These are phyloP conservation scores for Heliconius charithonia DNA, from an alignment of 2,888 invertebrate genomes.

Conservation along the genomic window DNA sequence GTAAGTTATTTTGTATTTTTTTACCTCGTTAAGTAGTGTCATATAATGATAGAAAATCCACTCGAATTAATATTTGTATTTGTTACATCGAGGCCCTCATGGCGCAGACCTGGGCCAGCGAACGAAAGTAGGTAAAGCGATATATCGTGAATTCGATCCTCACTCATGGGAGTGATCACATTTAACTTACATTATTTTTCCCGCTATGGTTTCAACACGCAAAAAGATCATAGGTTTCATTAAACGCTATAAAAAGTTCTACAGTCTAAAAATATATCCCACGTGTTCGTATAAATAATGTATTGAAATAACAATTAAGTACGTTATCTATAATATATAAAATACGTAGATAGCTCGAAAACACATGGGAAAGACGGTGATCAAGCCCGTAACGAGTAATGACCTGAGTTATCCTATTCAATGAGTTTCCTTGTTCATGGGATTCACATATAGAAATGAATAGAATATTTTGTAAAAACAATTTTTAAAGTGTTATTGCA, in stretches of 20 bases:
- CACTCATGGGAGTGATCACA: not conserved
- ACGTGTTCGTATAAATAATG: not conserved
- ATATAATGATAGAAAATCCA: no score
- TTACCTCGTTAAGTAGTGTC: no score
- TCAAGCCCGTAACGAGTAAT: constrained; percentile 29
- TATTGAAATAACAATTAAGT: constrained; percentile 1
- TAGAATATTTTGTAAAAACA: not conserved
- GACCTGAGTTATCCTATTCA: constrained; percentile 20
- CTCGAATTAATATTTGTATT: no score
- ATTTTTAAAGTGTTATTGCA: not conserved
- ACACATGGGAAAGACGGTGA: constrained; percentile 29
- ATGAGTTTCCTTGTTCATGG: constrained; percentile 14
- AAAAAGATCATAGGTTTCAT: not conserved
- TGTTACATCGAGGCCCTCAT: not conserved
- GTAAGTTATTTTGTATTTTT: no score
- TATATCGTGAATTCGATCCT: not conserved
- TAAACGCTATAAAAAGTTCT: not conserved
- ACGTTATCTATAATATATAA: constrained; percentile 6
- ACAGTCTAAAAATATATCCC: not conserved
- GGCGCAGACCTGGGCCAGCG: not conserved
- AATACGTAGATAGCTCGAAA: not conserved
- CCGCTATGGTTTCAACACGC: not conserved
- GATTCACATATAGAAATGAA: constrained; percentile 12
- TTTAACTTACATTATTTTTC: not conserved
- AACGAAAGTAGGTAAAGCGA: not conserved